Percentiles rank a stretch among this genome's conserved stretches.
phyloP scores from a whole-genome alignment of 2,113 vertebrate genomes.

The Hemicordylus capensis region DNA sequence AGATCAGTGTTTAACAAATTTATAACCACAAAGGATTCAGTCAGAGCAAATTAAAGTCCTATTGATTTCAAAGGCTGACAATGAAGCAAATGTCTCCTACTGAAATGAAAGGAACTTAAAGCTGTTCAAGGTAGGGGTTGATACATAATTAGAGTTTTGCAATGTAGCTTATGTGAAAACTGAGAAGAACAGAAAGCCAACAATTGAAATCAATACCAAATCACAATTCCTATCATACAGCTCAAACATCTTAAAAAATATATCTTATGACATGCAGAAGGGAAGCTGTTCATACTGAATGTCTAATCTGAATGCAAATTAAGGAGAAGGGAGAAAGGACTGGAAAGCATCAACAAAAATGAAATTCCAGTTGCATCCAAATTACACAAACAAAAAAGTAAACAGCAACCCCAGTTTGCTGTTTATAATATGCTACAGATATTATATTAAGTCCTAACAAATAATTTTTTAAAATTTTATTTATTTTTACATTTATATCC shows the following conservation, averaged over 20 bases:
- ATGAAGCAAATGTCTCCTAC: background rate
- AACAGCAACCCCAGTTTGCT: too few species aligned
- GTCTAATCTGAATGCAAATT: slow-evolving; percentile 1
- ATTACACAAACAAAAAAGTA: too few species aligned
- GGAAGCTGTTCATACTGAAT: rapidly evolving
- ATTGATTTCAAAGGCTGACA: background rate
- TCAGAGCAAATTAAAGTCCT: background rate
- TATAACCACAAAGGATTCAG: background rate
- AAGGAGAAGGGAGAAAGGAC: background rate
- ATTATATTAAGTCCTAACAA: too few species aligned
- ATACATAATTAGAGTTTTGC: too few species aligned
- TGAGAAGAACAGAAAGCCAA: background rate
- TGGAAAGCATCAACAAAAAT: background rate
- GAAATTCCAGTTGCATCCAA: too few species aligned
- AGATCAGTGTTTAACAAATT: background rate
- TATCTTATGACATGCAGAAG: background rate
- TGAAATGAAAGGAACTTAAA: background rate
- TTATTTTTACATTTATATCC: too few species aligned
- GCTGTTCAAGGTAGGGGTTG: background rate
- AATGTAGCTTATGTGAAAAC: background rate
- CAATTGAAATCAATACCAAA: background rate
- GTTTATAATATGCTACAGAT: too few species aligned
- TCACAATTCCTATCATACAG: background rate
- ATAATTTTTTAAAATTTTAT: too few species aligned
- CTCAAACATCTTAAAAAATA: background rate